phyloP scores from a whole-genome alignment of 2,888 invertebrate genomes.

The Polietes domitor region DNA sequence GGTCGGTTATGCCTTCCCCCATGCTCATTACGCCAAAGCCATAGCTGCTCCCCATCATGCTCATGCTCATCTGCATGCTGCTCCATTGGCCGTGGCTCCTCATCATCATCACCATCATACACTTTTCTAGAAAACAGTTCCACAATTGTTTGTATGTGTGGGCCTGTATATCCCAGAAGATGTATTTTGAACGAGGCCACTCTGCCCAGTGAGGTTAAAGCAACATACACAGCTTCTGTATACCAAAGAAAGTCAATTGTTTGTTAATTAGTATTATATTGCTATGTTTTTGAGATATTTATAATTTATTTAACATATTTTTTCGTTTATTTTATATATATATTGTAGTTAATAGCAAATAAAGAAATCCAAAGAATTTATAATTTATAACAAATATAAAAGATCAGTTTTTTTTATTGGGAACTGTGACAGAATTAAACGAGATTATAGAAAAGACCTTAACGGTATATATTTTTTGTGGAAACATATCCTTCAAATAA shows the following conservation, averaged over 20 bases:
- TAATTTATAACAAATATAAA: background rate
- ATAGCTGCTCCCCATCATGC: conserved; percentile 71
- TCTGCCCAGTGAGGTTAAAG: background rate
- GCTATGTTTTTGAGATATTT: background rate
- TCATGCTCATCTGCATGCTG: conserved; percentile 69
- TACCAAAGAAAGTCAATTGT: conserved; percentile 23
- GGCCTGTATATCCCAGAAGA: conserved; percentile 24
- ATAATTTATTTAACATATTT: conserved; percentile 26
- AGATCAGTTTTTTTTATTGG: background rate
- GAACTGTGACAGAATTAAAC: background rate
- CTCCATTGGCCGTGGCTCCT: conserved; percentile 66
- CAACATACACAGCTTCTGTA: background rate
- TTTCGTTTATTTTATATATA: background rate
- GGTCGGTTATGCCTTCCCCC: conserved; percentile 76
- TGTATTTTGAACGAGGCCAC: conserved; percentile 29
- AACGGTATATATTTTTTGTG: too few relatives aligned
- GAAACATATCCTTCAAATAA: too few relatives aligned
- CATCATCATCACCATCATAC: conserved; percentile 74
- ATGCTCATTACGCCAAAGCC: conserved; percentile 69
- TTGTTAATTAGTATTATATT: background rate
- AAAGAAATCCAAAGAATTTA: background rate
- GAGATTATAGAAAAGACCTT: background rate
- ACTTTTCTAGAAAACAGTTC: conserved; percentile 70
- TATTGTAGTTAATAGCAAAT: conserved; percentile 6
- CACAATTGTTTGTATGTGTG: conserved; percentile 26